phyloP scores from a whole-genome alignment of 2,888 invertebrate genomes.

The Cephus runcator region DNA sequence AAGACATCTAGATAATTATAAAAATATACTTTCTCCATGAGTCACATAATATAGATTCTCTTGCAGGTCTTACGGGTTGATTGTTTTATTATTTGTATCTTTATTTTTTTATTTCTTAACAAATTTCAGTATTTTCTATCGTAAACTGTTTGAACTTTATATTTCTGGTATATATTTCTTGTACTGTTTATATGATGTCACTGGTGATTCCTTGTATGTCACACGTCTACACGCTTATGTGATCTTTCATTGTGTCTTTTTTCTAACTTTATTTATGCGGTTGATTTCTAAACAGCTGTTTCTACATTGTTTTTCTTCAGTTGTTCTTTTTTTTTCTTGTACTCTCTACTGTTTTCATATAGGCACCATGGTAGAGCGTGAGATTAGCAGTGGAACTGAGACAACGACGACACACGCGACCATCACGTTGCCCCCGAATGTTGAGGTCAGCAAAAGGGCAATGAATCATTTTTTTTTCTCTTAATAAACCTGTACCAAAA shows the following conservation, averaged over 20 bases:
- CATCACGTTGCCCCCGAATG: constrained; percentile 62
- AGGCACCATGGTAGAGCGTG: constrained; percentile 63
- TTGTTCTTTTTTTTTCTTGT: constrained; percentile 18
- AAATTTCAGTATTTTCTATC: constrained; percentile 4
- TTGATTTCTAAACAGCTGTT: neutral
- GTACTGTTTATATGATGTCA: constrained; percentile 8
- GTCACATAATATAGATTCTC: neutral
- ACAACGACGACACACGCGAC: constrained; percentile 63
- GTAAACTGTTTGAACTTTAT: neutral
- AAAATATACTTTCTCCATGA: neutral
- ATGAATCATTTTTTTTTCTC: constrained; percentile 20
- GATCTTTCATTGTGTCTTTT: constrained; percentile 13
- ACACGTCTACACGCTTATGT: constrained; percentile 13
- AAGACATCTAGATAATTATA: neutral
- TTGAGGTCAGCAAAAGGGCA: constrained; percentile 60
- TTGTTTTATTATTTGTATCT: constrained; percentile 15
- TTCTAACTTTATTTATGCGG: constrained; percentile 29
- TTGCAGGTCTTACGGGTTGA: constrained; percentile 7
- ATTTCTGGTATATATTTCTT: neutral
- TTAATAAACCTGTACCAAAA: neutral
- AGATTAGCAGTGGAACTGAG: constrained; percentile 61
- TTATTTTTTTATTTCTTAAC: constrained; percentile 8
- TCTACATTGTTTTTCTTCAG: constrained; percentile 15
- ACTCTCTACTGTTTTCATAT: constrained; percentile 33
- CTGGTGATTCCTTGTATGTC: neutral